phyloP scores from a whole-genome alignment of 2,888 invertebrate species.

The Amiota communis region DNA sequence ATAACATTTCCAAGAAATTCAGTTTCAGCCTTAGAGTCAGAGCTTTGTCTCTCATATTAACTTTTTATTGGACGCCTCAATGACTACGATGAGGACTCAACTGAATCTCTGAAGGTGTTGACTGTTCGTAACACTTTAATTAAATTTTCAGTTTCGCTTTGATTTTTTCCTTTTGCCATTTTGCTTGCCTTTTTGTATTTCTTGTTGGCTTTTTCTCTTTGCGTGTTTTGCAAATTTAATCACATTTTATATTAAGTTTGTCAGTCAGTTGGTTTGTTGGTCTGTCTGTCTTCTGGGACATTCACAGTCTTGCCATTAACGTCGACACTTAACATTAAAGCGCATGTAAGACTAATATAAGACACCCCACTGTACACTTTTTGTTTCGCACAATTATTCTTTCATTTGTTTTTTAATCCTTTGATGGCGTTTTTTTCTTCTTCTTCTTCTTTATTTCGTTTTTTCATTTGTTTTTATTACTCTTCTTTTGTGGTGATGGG shows the following conservation, averaged over 20 bases:
- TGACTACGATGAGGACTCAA: not conserved
- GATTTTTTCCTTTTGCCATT: not conserved
- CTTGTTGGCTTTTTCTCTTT: not conserved
- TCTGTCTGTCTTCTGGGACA: not conserved
- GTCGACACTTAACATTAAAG: constrained; percentile 28
- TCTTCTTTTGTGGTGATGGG: too few relatives aligned
- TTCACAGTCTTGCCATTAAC: constrained; percentile 44
- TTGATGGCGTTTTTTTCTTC: constrained; percentile 49
- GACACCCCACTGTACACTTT: too few relatives aligned
- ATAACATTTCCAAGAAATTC: constrained; percentile 48
- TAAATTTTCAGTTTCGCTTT: constrained; percentile 54
- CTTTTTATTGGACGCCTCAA: constrained; percentile 38
- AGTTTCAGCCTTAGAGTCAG: not conserved
- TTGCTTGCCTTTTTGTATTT: not conserved
- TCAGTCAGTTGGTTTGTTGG: not conserved
- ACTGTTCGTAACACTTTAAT: constrained; percentile 61
- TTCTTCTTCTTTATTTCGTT: too few relatives aligned
- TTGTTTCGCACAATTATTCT: too few relatives aligned
- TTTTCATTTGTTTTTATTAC: too few relatives aligned
- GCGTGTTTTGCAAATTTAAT: constrained; percentile 8
- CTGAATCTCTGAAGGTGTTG: constrained; percentile 52
- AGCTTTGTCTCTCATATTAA: constrained; percentile 44
- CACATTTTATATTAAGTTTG: not conserved
- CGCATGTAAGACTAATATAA: constrained; percentile 18
- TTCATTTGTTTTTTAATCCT: constrained; percentile 45